Percentiles rank a stretch among this genome's conserved stretches.
Evolutionary conservation across 2,113 vertebrate species (phyloP).

Genomic region (Synchiropus splendidus): DNA sequence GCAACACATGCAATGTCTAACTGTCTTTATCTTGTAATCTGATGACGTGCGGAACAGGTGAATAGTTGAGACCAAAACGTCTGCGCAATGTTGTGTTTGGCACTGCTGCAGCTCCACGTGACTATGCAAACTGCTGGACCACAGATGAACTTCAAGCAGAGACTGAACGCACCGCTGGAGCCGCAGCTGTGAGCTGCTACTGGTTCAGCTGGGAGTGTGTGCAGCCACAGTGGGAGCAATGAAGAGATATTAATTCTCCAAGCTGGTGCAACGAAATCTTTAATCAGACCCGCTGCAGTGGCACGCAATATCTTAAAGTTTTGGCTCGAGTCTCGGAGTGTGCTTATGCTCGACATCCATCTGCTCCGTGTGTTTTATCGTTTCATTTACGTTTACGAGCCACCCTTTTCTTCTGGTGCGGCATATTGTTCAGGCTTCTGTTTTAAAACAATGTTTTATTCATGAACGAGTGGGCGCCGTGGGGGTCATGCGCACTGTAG

Average conservation of each 20-base stretch:
- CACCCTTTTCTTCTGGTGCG: neutral
- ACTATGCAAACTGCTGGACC: neutral
- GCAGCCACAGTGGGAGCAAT: no score
- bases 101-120: no score
- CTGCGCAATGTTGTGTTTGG: no score
- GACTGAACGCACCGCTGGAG: neutral
- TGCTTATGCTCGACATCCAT: no score
- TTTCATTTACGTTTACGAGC: neutral
- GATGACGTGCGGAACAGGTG: no score
- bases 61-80: no score
- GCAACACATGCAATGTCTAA: no score
- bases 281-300: no score
- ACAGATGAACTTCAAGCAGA: neutral
- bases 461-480: slow-evolving; percentile 24
- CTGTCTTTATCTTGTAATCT: no score
- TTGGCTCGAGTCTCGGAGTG: no score
- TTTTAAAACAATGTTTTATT: no score
- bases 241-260: neutral
- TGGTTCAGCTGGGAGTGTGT: slow-evolving; percentile 9
- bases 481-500: slow-evolving; percentile 19
- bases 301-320: no score
- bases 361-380: neutral
- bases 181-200: neutral
- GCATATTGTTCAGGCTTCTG: neutral
- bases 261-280: neutral